Base-by-base conservation (phyloP, 2,888 invertebrate genomes). In the Cantharis rustica region DNA sequence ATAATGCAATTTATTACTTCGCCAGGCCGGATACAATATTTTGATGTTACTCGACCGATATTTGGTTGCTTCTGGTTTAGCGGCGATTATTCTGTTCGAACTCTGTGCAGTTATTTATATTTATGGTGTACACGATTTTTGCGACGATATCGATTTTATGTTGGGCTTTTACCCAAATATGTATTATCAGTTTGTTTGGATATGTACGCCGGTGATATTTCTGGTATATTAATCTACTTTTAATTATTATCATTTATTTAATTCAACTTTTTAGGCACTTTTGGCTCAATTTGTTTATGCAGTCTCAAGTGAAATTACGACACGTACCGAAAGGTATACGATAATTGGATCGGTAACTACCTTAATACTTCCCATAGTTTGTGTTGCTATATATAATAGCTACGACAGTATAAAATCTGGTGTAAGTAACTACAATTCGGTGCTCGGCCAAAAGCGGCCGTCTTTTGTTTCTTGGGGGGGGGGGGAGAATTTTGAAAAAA, bases 101-200 rank as follows among this genome's bases (percentile, higher is more conserved):
- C 20, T 78, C 1, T 16, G 75, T 16, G 80, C 80, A 16, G 76
- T 82, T 10, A 61, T 76, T 13, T 82, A 79, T 68, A 61, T 80
- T 16, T 82, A 82, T 61, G 79, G 81, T 13, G 69, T 82, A 61
- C 27, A 61, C 5, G 79, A 80, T 17, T 82, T 81, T 68, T 80
- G 78, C 16, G 82, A 82, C 68, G 81, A 82, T 63, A 79, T 82
- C 47, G 81, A 80, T 23, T 81, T 82, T 68, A 82, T 81, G 81
- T 62, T 82, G 61, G 81, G 80, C 0, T 79, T 72, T 66, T 71
- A 70, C 26, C 80, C 82, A 0, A 79, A 77, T 72, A 64, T 71
- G 17, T 82, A 77, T 72, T 78, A 69, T 69, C 79, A 80, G 47
- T 63, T 63, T 10, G 69, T 78, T 23, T 82, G 82, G 82, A 68